A percentile compares a stretch with the other conserved stretches of the same genome.
These are phyloP conservation scores for Cephus sareptanus DNA, from an alignment of 2,888 invertebrate genomes.

Conservation along the genomic window DNA sequence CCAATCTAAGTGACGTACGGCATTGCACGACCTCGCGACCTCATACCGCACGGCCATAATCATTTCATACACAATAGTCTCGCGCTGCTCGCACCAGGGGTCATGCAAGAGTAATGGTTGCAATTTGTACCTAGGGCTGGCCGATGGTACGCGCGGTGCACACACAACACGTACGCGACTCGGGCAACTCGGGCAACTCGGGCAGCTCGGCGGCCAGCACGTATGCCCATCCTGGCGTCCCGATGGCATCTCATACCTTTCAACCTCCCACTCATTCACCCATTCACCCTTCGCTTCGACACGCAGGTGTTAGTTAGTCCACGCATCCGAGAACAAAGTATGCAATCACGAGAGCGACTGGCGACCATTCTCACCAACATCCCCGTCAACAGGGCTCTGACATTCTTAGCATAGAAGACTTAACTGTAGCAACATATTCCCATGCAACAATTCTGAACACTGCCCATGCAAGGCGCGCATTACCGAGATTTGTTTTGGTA, in stretches of 20 bases:
- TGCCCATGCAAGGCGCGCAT: too few relatives aligned
- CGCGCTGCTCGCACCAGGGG: slow-evolving; percentile 37
- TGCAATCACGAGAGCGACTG: slow-evolving; percentile 11
- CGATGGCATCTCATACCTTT: not conserved
- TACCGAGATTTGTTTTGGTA: too few relatives aligned
- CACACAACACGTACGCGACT: slow-evolving; percentile 42
- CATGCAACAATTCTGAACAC: too few relatives aligned
- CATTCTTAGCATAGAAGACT: too few relatives aligned
- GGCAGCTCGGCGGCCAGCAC: not conserved
- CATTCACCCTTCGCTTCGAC: not conserved
- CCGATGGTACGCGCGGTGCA: slow-evolving; percentile 50
- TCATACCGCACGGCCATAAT: slow-evolving; percentile 58
- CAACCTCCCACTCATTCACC: not conserved
- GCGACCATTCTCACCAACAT: slow-evolving; percentile 11
- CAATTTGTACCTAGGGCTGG: slow-evolving; percentile 59
- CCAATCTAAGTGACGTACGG: slow-evolving; percentile 62
- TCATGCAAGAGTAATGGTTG: slow-evolving; percentile 60
- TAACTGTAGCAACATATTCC: too few relatives aligned
- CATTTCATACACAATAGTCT: slow-evolving; percentile 62
- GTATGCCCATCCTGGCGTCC: not conserved
- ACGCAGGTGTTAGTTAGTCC: slow-evolving; percentile 1
- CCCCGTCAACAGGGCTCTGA: not conserved
- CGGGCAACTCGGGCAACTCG: not conserved
- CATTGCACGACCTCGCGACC: slow-evolving; percentile 54
- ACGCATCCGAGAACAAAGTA: slow-evolving; percentile 21